These are phyloP conservation scores for Rhyzopertha dominica DNA, from an alignment of 1,140 invertebrate species.

Conservation along the genomic window DNA sequence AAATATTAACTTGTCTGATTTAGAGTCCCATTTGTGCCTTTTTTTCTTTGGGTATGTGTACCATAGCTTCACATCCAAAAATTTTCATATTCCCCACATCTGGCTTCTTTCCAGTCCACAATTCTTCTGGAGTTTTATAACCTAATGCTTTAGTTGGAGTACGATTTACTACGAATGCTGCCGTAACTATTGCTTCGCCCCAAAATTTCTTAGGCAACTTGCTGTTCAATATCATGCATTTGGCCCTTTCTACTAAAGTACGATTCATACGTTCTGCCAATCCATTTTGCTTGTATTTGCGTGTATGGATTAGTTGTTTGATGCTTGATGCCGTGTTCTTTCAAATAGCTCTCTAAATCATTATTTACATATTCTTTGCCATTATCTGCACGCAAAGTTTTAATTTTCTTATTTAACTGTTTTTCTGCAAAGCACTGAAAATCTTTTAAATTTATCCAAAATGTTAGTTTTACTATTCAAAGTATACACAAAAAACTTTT, in stretches of 20 bases:
- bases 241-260: constrained; percentile 37
- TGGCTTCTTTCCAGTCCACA: too few species aligned
- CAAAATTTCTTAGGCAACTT: constrained; percentile 37
- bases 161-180: constrained; percentile 40
- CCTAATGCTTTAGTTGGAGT: constrained; percentile 3
- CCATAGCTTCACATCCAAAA: too few species aligned
- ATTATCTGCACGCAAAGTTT: background rate
- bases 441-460: constrained; percentile 24
- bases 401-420: background rate
- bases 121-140: too few species aligned
- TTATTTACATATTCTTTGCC: background rate
- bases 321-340: constrained; percentile 15
- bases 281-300: constrained; percentile 47
- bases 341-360: background rate
- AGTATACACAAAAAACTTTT: constrained; percentile 32
- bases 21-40: too few species aligned
- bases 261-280: constrained; percentile 42
- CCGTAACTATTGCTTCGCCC: constrained; percentile 40
- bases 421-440: constrained; percentile 13
- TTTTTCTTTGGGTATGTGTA: too few species aligned
- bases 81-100: too few species aligned
- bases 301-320: constrained; percentile 35
- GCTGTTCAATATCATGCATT: constrained; percentile 35
- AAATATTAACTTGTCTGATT: too few species aligned
- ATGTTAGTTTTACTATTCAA: too few species aligned